Conservation (phyloP, 2,113 vertebrate genomes). For the Notiomystis cincta region DNA sequence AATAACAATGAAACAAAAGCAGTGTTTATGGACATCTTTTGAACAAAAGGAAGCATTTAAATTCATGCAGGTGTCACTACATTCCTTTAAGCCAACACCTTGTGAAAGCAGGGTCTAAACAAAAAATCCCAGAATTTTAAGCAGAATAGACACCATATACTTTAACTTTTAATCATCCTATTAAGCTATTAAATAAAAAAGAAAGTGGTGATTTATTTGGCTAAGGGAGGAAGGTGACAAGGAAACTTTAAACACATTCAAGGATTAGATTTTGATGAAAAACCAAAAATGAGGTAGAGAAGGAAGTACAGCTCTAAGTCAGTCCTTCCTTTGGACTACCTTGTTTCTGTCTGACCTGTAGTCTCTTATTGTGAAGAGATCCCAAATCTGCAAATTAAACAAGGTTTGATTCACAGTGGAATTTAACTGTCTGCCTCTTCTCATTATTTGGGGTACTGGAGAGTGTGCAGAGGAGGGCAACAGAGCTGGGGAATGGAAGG, state of each 20-base stretch:
- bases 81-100: background rate
- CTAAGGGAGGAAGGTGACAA: background rate
- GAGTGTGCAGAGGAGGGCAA: background rate
- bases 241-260: background rate
- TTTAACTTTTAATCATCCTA: background rate
- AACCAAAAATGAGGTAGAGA: background rate
- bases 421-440: background rate
- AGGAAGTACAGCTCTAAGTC: background rate
- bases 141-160: background rate
- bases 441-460: background rate
- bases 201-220: background rate
- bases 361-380: background rate
- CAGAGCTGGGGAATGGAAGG: background rate
- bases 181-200: background rate
- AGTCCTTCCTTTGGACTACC: background rate
- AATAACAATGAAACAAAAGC: background rate
- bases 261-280: background rate
- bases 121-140: background rate
- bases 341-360: background rate
- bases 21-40: background rate
- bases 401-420: background rate
- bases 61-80: background rate
- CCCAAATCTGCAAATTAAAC: background rate
- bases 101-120: background rate
- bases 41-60: background rate